phyloP scores from a whole-genome alignment of 2,888 invertebrate species.

The Dicranocentrus wangi region DNA sequence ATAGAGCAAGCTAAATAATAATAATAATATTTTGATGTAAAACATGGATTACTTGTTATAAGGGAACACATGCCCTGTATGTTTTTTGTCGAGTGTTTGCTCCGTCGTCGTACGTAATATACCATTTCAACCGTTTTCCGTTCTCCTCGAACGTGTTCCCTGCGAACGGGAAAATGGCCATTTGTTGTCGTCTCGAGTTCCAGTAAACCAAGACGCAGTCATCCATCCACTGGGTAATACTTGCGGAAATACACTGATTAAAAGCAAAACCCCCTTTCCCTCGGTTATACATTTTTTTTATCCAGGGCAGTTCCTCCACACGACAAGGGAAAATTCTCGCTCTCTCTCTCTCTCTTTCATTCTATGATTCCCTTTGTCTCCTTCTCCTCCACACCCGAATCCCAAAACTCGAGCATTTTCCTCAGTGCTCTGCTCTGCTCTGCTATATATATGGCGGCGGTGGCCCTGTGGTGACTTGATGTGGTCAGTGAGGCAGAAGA shows the following conservation, averaged over 20 bases:
- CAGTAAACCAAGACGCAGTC: constrained; percentile 22
- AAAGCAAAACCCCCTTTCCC: constrained; percentile 38
- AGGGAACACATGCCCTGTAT: too few relatives aligned
- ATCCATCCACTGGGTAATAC: constrained; percentile 39
- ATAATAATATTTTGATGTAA: too few relatives aligned
- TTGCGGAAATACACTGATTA: constrained; percentile 61
- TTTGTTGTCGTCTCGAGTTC: constrained; percentile 40
- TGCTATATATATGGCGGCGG: constrained; percentile 13
- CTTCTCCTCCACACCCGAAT: too few relatives aligned
- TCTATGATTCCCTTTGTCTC: too few relatives aligned
- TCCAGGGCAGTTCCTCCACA: neutral
- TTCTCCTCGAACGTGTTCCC: constrained; percentile 14
- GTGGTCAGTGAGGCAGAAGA: constrained; percentile 66
- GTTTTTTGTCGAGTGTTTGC: too few relatives aligned
- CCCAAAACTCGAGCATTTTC: too few relatives aligned
- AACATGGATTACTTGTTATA: too few relatives aligned
- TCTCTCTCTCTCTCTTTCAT: neutral
- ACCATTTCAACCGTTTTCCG: too few relatives aligned
- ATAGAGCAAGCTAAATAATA: too few relatives aligned
- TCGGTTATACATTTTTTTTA: neutral
- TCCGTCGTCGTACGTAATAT: too few relatives aligned
- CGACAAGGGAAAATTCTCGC: too few relatives aligned
- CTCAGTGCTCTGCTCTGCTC: too few relatives aligned
- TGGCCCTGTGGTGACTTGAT: constrained; percentile 58
- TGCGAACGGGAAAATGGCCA: constrained; percentile 43